Evolutionary conservation across 2,888 invertebrate species (phyloP).

Genomic region (Ceriagrion tenellum): DNA sequence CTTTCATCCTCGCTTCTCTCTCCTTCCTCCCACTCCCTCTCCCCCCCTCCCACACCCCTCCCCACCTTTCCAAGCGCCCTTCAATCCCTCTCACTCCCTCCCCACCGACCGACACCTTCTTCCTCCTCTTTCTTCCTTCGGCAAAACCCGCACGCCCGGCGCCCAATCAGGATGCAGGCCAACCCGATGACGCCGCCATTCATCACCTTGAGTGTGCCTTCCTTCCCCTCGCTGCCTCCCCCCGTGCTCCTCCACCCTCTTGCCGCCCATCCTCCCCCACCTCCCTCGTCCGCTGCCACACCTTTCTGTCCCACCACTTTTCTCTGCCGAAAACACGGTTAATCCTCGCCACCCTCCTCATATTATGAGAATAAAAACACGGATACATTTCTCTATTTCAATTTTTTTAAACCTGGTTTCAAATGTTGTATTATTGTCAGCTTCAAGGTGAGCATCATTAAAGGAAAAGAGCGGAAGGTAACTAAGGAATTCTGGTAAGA

Average conservation of each 20-base stretch:
- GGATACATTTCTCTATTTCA: too few species aligned
- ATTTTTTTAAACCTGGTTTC: too few species aligned
- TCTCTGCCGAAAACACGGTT: neutral
- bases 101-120: neutral
- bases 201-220: conserved; percentile 54
- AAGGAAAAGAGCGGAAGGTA: too few species aligned
- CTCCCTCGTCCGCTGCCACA: neutral
- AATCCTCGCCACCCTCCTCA: neutral
- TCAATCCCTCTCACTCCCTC: neutral
- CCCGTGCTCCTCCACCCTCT: neutral
- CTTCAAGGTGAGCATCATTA: too few species aligned
- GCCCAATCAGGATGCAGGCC: conserved; percentile 53
- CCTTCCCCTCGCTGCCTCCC: neutral
- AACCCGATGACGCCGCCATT: conserved; percentile 44
- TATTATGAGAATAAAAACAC: too few species aligned
- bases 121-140: neutral
- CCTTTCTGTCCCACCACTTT: neutral
- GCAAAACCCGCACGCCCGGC: conserved; percentile 19
- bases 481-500: too few species aligned
- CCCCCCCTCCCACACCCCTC: neutral
- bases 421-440: too few species aligned
- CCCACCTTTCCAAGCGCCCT: neutral
- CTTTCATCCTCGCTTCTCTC: neutral
- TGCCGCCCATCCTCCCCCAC: neutral
- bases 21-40: neutral